Percentiles rank a stretch among this genome's conserved stretches.
phyloP scores from a whole-genome alignment of 30 jellyfish, hydroid and myxozoan genomes.

The Clytia hemisphaerica region DNA sequence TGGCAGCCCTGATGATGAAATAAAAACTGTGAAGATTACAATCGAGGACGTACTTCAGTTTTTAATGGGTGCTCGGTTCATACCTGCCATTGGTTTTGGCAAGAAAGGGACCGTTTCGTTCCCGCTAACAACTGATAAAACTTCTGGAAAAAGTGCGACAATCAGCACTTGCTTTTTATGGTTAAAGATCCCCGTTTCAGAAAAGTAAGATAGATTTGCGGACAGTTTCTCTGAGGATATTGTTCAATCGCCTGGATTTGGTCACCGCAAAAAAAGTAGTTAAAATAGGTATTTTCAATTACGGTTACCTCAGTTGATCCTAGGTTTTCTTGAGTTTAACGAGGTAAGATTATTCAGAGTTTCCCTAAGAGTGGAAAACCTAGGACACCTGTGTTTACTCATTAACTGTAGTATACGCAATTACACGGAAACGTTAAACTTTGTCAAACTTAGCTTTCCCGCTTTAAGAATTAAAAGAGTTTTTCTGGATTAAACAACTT shows the following conservation, averaged over 20 bases:
- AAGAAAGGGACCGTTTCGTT: background rate
- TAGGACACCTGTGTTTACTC: no score
- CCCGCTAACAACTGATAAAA: background rate
- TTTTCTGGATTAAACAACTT: no score
- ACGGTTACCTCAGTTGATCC: no score
- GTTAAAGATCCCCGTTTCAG: conserved; percentile 7
- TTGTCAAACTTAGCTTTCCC: no score
- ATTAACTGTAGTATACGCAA: no score
- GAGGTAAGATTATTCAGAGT: no score
- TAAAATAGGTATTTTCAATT: no score
- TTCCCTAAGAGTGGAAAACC: no score
- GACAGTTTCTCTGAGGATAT: background rate
- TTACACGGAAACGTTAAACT: no score
- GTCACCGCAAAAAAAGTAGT: no score
- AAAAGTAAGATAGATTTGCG: conserved; percentile 1
- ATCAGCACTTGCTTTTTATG: conserved; percentile 14
- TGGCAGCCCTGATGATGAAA: background rate
- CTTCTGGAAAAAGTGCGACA: conserved; percentile 20
- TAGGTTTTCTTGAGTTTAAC: no score
- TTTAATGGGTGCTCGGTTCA: conserved; percentile 12
- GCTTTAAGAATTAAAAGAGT: no score
- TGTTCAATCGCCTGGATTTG: conserved; percentile 20
- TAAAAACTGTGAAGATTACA: background rate
- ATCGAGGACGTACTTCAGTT: conserved; percentile 17
- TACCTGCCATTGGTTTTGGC: background rate